Evolutionary conservation across 2,113 vertebrate genomes (phyloP).

Genomic region (Albula goreensis): DNA sequence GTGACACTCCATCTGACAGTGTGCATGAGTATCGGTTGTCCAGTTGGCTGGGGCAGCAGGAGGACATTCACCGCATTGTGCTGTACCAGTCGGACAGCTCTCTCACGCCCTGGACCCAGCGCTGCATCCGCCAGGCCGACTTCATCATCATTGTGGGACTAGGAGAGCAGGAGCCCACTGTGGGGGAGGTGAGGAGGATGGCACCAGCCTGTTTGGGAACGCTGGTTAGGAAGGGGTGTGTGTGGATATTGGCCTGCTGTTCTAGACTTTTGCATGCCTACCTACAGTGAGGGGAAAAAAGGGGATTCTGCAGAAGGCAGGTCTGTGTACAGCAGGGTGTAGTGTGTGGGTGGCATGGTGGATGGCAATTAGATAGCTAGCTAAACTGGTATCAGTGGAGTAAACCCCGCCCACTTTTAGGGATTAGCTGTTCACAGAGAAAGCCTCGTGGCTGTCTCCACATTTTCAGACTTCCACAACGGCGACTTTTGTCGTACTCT

Average conservation of each 20-base stretch:
- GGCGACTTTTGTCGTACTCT: too few species aligned
- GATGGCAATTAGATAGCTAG: too few species aligned
- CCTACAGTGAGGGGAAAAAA: too few species aligned
- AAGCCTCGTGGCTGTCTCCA: too few species aligned
- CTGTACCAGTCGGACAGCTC: constrained; percentile 87
- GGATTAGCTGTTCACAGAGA: too few species aligned
- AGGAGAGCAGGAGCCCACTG: constrained; percentile 86
- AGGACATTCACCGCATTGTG: constrained; percentile 91
- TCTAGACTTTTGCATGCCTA: too few species aligned
- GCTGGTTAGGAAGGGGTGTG: background rate
- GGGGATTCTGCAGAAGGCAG: too few species aligned
- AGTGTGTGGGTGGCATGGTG: background rate
- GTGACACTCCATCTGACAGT: constrained; percentile 54
- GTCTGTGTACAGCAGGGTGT: background rate
- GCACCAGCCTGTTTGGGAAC: background rate
- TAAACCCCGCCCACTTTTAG: too few species aligned
- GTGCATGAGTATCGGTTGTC: constrained; percentile 89
- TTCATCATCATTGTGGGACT: constrained; percentile 91
- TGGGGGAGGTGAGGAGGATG: constrained; percentile 80
- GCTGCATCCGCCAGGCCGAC: constrained; percentile 91
- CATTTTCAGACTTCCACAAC: too few species aligned
- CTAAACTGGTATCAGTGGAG: too few species aligned
- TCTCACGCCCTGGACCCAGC: constrained; percentile 92
- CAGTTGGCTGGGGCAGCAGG: constrained; percentile 95
- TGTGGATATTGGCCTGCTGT: too few species aligned